A percentile compares a stretch with the other conserved stretches of the same genome.
These are phyloP conservation scores for Onychostruthus taczanowskii DNA, from an alignment of 2,113 vertebrate genomes.

Conservation along the genomic window DNA sequence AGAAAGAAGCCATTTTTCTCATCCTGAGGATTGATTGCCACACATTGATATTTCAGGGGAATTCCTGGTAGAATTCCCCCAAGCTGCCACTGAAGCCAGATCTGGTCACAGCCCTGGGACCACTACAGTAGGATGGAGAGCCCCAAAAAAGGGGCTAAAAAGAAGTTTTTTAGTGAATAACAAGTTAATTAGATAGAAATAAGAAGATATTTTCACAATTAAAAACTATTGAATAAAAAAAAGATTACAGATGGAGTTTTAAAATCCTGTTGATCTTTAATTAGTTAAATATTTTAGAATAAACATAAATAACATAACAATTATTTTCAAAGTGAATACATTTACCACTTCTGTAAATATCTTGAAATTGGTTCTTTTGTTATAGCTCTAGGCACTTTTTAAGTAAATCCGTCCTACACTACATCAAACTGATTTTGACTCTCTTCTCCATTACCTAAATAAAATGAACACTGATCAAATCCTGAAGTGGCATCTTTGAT, in stretches of 20 bases:
- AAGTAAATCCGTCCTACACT: neutral
- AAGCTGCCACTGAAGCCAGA: neutral
- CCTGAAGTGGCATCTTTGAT: neutral
- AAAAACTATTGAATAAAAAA: neutral
- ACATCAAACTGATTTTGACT: neutral
- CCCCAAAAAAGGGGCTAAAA: neutral
- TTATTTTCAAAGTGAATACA: neutral
- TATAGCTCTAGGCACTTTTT: neutral
- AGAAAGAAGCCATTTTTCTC: neutral
- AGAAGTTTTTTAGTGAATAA: neutral
- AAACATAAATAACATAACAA: neutral
- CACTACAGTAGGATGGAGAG: neutral
- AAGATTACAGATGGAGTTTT: neutral
- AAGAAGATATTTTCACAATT: neutral
- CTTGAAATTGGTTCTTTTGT: neutral
- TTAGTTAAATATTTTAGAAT: neutral
- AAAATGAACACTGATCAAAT: neutral
- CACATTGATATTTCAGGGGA: accelerated
- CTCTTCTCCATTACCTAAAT: neutral
- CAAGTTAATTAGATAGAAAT: neutral
- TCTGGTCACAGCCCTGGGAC: neutral
- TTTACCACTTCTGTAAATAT: neutral
- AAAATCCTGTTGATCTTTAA: neutral
- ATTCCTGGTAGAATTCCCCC: neutral
- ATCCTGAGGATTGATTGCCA: neutral